Base-by-base conservation (phyloP, 2,888 invertebrate genomes). In the Hirtodrosophila alboralis region DNA sequence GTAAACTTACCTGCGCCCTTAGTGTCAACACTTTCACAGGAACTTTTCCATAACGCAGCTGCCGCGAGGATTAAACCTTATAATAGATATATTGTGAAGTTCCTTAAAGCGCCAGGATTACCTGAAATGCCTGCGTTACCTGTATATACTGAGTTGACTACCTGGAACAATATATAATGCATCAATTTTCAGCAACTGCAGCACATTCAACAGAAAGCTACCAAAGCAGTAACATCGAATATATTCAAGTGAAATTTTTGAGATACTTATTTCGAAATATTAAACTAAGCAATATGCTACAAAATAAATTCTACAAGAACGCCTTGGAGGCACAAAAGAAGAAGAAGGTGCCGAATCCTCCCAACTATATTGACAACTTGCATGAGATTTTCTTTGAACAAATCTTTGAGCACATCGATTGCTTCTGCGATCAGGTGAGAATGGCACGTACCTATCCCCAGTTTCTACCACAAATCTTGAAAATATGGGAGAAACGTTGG, bases 371-470 rank as follows among this genome's bases (percentile, higher is more conserved):
- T 1, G 80, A 81, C 48, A 75, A 81, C 13, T 38, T 81, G 48
- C 61, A 86, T 27, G 75, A 68, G 26, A 81, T 74, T 23, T 86
- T 81, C 40, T 81, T 81, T n/a, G 80, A 84, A 49, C 86, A 81
- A 59, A 81, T 81, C 21, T 81, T 84, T 28, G 75, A 84, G 36
- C 18, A 34, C 4, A 86, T 80, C 40, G 58, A 66, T 2, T 57
- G 51, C 26, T 18, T 86, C 1, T 61, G 59, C 21, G 86, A 81
- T 21, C 85, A 81, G 38, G 83, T 81, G 38, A 27, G 86, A 5
- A 84, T 81, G 81, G 85, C 78, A 2, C 65, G 86, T 3, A 86
- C 80, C 4, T 86, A 81, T 56, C 80, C 80, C 0, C 86, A 86
- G 33, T 81, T 84, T 4, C n/a, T 80, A 41, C 62, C 81, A 0